A percentile compares a stretch with the other conserved stretches of the same genome.
These are phyloP conservation scores for Eucera pruinosa DNA, from an alignment of 2,888 invertebrate species.

Conservation along the genomic window DNA sequence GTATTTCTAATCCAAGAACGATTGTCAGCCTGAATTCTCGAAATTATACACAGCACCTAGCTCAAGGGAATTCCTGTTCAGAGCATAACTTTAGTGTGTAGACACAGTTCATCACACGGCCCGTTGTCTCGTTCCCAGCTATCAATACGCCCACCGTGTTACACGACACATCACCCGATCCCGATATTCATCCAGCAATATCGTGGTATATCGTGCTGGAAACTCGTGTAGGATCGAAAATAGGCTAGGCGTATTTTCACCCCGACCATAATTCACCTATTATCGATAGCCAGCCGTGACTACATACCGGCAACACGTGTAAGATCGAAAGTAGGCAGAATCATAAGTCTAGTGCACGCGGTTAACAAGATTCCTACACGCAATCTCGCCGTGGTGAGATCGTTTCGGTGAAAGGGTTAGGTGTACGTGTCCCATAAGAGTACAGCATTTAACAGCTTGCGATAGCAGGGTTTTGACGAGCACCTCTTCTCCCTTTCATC, in stretches of 20 bases:
- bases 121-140: conserved; percentile 2
- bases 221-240: conserved; percentile 20
- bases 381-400: conserved; percentile 28
- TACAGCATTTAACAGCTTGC: conserved; percentile 30
- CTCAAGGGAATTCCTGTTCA: background rate
- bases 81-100: background rate
- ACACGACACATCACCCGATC: conserved; percentile 4
- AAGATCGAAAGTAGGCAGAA: conserved; percentile 49
- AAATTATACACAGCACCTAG: background rate
- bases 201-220: conserved; percentile 11
- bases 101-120: conserved; percentile 9
- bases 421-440: conserved; percentile 28
- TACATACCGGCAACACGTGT: conserved; percentile 51
- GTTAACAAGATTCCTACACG: conserved; percentile 60
- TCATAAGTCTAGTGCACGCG: conserved; percentile 32
- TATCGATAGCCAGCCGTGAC: conserved; percentile 29
- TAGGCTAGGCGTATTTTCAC: conserved; percentile 18
- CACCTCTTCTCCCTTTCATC: conserved; percentile 30
- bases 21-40: background rate
- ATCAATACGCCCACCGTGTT: conserved; percentile 26
- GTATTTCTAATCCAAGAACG: background rate
- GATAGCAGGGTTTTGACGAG: conserved; percentile 10
- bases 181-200: conserved; percentile 14
- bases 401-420: conserved; percentile 37
- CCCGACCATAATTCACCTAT: conserved; percentile 44